Evolutionary conservation across 1,140 invertebrate species (phyloP).

Genomic region (Apocrypta bakeri): DNA sequence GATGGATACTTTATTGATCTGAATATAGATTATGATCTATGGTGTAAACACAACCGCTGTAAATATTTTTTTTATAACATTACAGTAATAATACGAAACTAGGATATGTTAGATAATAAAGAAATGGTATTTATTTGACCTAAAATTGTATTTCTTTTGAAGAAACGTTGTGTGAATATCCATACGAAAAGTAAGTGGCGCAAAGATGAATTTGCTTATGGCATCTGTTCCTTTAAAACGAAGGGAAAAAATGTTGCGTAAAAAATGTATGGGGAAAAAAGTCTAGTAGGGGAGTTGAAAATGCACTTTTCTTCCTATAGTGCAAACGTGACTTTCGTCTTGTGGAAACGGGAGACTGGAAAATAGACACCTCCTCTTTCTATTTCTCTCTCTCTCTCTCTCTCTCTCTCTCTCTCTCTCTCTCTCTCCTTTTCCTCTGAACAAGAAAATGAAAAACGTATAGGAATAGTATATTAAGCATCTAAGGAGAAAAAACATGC

Average conservation of each 20-base stretch:
- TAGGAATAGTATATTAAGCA: too few relatives aligned
- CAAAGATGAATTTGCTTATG: not conserved
- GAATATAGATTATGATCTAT: not conserved
- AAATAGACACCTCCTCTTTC: not conserved
- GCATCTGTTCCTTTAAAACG: not conserved
- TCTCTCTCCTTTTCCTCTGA: too few relatives aligned
- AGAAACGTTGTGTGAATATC: not conserved
- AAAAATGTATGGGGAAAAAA: not conserved
- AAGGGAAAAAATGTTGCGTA: not conserved
- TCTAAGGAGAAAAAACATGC: too few relatives aligned
- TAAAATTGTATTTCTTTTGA: too few relatives aligned
- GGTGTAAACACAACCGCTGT: not conserved
- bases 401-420: not conserved
- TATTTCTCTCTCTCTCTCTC: not conserved
- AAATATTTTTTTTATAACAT: too few relatives aligned
- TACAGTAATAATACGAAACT: too few relatives aligned
- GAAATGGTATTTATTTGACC: too few relatives aligned
- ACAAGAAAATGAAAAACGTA: too few relatives aligned
- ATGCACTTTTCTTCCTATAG: not conserved
- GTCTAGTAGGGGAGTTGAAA: not conserved
- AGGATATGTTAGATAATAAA: too few relatives aligned
- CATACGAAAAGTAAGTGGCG: not conserved
- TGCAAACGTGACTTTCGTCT: conserved; percentile 14
- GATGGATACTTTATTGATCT: not conserved
- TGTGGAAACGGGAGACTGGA: not conserved